A percentile compares a stretch with the other conserved stretches of the same genome.
phyloP scores from a whole-genome alignment of 1,140 invertebrate genomes.

The Neuroterus valhalla region DNA sequence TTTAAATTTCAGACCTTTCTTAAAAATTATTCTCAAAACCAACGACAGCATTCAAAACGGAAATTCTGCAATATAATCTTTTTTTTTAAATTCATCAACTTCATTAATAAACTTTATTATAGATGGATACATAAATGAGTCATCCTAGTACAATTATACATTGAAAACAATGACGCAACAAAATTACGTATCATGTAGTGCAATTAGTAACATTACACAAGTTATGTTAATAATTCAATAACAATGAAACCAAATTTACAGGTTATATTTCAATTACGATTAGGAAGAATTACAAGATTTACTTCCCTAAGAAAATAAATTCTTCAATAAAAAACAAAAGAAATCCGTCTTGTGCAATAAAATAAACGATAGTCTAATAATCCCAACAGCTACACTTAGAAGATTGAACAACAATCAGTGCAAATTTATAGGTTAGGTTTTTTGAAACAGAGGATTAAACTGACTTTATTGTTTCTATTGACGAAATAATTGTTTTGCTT shows the following conservation, averaged over 20 bases:
- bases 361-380: not conserved
- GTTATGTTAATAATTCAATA: not conserved
- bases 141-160: not conserved
- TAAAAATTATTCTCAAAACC: too few relatives aligned
- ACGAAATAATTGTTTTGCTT: not conserved
- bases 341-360: too few relatives aligned
- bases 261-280: too few relatives aligned
- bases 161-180: not conserved
- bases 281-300: too few relatives aligned
- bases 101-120: not conserved
- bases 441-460: not conserved
- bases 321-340: too few relatives aligned
- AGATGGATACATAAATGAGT: not conserved
- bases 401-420: not conserved
- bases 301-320: too few relatives aligned
- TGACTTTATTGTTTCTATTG: too few relatives aligned
- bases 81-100: too few relatives aligned
- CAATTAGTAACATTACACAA: not conserved
- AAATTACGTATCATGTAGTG: not conserved
- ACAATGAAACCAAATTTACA: too few relatives aligned
- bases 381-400: not conserved
- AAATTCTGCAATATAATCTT: too few relatives aligned
- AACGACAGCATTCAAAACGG: too few relatives aligned
- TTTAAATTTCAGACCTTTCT: too few relatives aligned
- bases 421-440: conserved; percentile 6